Base-by-base conservation (phyloP, 1,140 invertebrate species). In the Hyles euphorbiae region DNA sequence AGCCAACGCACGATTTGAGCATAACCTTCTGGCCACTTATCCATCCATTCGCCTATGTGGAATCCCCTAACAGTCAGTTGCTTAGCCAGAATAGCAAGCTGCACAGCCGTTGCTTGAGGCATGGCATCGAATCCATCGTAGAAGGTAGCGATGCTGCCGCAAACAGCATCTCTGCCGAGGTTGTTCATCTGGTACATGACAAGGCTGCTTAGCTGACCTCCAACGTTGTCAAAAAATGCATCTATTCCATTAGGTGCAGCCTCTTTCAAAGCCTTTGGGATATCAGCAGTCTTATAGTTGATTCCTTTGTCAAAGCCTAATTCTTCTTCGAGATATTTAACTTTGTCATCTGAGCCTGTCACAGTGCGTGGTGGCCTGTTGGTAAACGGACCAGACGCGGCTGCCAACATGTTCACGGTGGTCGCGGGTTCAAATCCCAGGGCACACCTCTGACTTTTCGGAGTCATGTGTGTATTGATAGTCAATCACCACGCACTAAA, bases 281-380 rank as follows among this genome's bases (percentile, higher is more conserved):
- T 56, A 54, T 92, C 73, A n/a, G n/a, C 11, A 78, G 79, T 91
- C 75, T 94, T 94, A 72, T 95, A 95, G 77, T 95, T 95, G 60
- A 92, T 92, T 2, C 90, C 92, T 60, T 85, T 70, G 77, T 95
- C 93, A 73, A 94, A 94, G 12, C 91, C 91, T 1, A 94, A 67
- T 12, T 93, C 89, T 32, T 55, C 8, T 32, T 90, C 90, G 0
- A 95, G 70, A 93, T 92, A 94, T 59, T 91, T 78, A 45, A 92
- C 91, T 89, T 96, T 95, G 0, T 92, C 92, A 56, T 94, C 92
- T 2, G 91, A 73, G 7, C 94, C n/a, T n/a, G n/a, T n/a, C n/a
- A n/a, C n/a, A n/a, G n/a, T n/a, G n/a, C n/a, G n/a, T n/a, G n/a
- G n/a, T n/a, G n/a, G n/a, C n/a, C n/a, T n/a, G n/a, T n/a, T n/a